Evolutionary conservation across 2,113 vertebrate genomes (phyloP), one percentile per base, ranked within the genome.

Genomic region (Actinemys pallida): DNA sequence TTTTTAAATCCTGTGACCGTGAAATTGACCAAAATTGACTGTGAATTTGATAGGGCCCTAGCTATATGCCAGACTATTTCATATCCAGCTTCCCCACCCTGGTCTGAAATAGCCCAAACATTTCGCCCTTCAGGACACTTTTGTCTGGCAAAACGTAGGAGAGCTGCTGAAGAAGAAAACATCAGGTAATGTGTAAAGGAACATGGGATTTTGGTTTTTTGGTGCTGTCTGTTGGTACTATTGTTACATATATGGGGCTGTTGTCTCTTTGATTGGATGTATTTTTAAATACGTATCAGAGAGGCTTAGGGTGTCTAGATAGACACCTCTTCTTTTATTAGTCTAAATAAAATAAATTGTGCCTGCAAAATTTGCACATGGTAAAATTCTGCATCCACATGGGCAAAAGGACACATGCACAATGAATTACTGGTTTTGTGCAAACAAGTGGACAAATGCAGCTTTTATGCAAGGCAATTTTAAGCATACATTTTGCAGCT

Each of bases 201-300:
- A 69, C 39, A 45, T 4, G 10, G 24, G 42, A 47, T 29, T 45
- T 29, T 78, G 11, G 6, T 45, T 29, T 78, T 78, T 25, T 78
- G 39, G 11, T 39, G 42, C 42, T 78, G 75, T 45, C 65, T 47
- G 13, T 47, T 78, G 42, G 75, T 45, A 25, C 25, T 45, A 39
- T 24, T 29, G 75, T 76, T 47, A 78, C 75, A 8, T 47, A 45
- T 47, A 25, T 78, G 75, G 65, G 16, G 9, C 17, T 35, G 16
- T n/a, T 69, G 62, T n/a, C 62, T 69, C 35, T 65, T 65, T n/a
- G 0, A 0, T 20, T 16, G 31, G 8, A 24, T 59, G 88, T 53
- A 47, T 75, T 95, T 88, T 76, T 39, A 89, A 92, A 49, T 59
- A 83, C 19, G 27, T 59, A 13, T 24, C n/a, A 86, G 79, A 90